Base-by-base conservation (phyloP, 2,113 vertebrate species). In the Rhinopomastus cyanomelas region DNA sequence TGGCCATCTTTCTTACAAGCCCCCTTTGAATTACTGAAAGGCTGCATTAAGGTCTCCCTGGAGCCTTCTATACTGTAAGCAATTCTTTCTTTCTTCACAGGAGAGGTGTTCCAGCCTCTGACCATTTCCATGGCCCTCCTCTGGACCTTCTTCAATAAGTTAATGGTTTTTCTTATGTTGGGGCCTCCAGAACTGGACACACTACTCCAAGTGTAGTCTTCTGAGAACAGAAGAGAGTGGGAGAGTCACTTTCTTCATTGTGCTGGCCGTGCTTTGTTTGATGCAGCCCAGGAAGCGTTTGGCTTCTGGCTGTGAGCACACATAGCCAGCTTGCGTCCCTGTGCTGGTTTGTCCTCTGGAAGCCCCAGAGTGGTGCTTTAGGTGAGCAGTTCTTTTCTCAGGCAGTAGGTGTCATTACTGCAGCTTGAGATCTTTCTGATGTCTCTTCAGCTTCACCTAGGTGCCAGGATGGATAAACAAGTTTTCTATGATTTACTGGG, bases 351-450 rank as follows among this genome's bases (percentile, higher is more conserved):
- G 16, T 44, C 49, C 84, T 34, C 65, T 81, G 37, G 61, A 88
- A 86, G 34, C 44, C 74, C 46, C 39, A 66, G 0, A 0, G 21
- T 2, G 59, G n/a, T 11, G 48, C 3, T 48, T 73, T 78, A 81
- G 90, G 92, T 95, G 51, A 92, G 93, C 85, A 94, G 29, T 95
- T 95, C 79, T 55, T 91, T 87, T 66, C 89, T 88, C 85, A 83
- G 89, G 85, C 94, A 94, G 93, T 93, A 94, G 93, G 85, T 96
- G 93, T 96, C 94, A 94, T 96, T 94, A 94, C 95, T 96, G 89
- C 59, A 94, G 37, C 74, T 94, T 85, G 78, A 88, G 78, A 86
- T 84, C 77, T 80, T 66, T 81, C 59, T 36, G 55, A 5, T 49
- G 51, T 42, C 32, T 81, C 85, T 89, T 67, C 56, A 75, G 68